Evolutionary conservation across 2,888 invertebrate species (phyloP).

Genomic region (Pammene fasciana): DNA sequence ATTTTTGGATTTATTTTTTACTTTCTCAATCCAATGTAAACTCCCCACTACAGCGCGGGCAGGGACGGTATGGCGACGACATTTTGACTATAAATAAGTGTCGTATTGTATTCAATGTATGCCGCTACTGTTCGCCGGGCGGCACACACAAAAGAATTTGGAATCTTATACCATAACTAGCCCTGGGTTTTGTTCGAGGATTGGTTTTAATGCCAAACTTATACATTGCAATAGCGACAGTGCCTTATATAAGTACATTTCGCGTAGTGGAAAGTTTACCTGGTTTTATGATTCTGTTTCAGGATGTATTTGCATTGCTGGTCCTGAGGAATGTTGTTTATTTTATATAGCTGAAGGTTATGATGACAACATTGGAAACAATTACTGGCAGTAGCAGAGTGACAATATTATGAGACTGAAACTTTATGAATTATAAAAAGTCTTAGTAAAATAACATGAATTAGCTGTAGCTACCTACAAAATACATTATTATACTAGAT

Average conservation of each 20-base stretch:
- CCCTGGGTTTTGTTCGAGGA: slow-evolving; percentile 38
- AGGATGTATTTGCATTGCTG: background rate
- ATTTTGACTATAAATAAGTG: slow-evolving; percentile 43
- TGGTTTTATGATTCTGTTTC: background rate
- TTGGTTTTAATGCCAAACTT: slow-evolving; percentile 40
- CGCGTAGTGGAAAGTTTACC: slow-evolving; percentile 1
- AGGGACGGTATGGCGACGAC: slow-evolving; percentile 42
- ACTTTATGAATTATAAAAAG: no score
- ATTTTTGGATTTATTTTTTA: no score
- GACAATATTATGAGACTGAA: no score
- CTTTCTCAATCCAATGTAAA: slow-evolving; percentile 3
- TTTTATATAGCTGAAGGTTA: background rate
- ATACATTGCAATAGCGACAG: slow-evolving; percentile 29
- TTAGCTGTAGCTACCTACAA: no score
- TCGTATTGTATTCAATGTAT: slow-evolving; percentile 43
- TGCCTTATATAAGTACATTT: slow-evolving; percentile 9
- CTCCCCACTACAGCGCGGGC: slow-evolving; percentile 27
- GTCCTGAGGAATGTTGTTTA: background rate
- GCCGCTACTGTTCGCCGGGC: slow-evolving; percentile 42
- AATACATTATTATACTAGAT: no score
- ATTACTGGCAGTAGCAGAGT: no score
- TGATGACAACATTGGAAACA: no score
- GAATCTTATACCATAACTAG: slow-evolving; percentile 43
- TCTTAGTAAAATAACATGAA: no score
- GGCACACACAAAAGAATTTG: slow-evolving; percentile 42